phyloP scores from a whole-genome alignment of 2,113 vertebrate genomes.

The Crypturellus undulatus region DNA sequence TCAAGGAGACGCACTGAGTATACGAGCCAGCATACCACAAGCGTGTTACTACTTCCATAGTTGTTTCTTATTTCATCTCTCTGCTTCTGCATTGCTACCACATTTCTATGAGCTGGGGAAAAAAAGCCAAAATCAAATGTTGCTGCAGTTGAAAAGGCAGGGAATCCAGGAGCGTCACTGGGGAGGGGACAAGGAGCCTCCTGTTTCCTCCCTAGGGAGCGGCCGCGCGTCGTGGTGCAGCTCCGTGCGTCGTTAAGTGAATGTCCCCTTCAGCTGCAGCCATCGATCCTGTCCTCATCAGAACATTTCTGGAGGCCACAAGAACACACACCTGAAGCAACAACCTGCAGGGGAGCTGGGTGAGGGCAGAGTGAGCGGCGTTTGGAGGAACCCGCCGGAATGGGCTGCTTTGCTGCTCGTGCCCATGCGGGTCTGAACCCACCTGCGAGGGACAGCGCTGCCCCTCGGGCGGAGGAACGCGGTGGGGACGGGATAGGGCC shows the following conservation, averaged over 20 bases:
- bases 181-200: background rate
- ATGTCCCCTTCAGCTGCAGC: background rate
- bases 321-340: background rate
- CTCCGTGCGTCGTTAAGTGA: background rate
- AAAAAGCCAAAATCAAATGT: no score
- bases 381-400: background rate
- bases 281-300: background rate
- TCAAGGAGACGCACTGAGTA: background rate
- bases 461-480: no score
- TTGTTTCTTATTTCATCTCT: background rate
- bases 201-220: background rate
- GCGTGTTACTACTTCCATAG: background rate
- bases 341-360: background rate
- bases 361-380: background rate
- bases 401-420: background rate
- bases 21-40: background rate
- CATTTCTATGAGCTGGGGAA: background rate
- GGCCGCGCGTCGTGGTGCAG: background rate
- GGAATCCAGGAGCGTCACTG: background rate
- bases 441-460: rapidly evolving
- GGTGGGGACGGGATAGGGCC: background rate
- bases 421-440: background rate
- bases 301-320: background rate
- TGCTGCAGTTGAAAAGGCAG: no score
- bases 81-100: rapidly evolving